These are phyloP conservation scores for Sebastes trivittatus DNA, from an alignment of 2,797 vertebrate genomes.

Conservation along the genomic window DNA sequence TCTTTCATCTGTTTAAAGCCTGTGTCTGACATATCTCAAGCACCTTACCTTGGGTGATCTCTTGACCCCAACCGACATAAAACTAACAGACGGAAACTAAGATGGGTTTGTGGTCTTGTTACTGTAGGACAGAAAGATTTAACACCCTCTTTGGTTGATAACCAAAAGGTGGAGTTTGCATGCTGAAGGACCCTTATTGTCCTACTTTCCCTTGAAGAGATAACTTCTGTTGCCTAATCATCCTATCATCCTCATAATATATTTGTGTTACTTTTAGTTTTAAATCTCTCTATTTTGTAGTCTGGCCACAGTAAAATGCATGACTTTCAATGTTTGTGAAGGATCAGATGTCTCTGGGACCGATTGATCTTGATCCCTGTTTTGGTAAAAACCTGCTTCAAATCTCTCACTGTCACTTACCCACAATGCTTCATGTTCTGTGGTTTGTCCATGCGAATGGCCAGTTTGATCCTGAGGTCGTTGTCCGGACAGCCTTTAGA, in stretches of 20 bases:
- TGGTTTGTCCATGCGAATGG: constrained; percentile 98
- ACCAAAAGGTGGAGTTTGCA: background rate
- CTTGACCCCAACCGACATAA: background rate
- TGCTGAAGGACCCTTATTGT: background rate
- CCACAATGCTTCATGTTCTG: constrained; percentile 99
- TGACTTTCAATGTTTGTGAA: background rate
- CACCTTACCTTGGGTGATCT: background rate
- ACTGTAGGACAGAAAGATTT: background rate
- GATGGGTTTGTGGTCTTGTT: background rate
- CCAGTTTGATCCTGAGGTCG: constrained; percentile 96
- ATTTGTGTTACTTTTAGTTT: background rate
- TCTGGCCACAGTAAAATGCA: background rate
- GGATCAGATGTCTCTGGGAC: background rate
- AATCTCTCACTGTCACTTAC: constrained; percentile 78
- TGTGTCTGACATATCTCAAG: background rate
- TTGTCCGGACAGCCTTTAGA: constrained; percentile 96
- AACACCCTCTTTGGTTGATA: background rate
- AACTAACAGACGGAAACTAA: background rate
- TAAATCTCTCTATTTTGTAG: background rate
- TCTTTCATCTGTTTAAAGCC: background rate
- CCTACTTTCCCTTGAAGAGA: background rate
- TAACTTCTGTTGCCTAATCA: background rate
- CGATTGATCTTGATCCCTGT: background rate
- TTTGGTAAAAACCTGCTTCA: background rate
- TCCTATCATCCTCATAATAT: background rate